These are phyloP conservation scores for Mythimna ferrago DNA, from an alignment of 2,888 invertebrate genomes.

Conservation along the genomic window DNA sequence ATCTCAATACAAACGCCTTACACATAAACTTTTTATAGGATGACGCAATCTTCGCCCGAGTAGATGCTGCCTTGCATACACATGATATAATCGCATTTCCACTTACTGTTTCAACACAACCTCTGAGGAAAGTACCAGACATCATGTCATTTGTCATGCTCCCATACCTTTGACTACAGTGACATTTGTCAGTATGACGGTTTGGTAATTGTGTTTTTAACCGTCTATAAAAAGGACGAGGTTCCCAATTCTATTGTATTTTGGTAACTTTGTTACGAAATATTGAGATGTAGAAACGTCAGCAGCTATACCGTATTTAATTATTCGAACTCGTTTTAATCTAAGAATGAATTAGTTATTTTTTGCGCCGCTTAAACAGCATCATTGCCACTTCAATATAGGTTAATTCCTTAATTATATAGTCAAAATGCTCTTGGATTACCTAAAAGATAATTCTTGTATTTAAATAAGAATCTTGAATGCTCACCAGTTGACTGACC, in stretches of 20 bases:
- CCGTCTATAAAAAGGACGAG: no score
- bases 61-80: constrained; percentile 1
- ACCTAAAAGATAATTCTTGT: constrained; percentile 12
- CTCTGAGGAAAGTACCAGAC: background rate
- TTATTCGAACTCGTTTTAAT: background rate
- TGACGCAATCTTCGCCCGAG: constrained; percentile 19
- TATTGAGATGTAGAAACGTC: background rate
- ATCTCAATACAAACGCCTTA: constrained; percentile 13
- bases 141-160: background rate
- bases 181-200: background rate
- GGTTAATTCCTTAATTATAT: constrained; percentile 36
- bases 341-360: constrained; percentile 14
- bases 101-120: constrained; percentile 28
- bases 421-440: constrained; percentile 29
- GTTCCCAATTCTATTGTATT: no score
- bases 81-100: constrained; percentile 40
- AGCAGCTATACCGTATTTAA: background rate
- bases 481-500: constrained; percentile 11
- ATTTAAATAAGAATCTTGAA: constrained; percentile 20
- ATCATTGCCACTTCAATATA: constrained; percentile 30
- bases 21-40: background rate
- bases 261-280: no score
- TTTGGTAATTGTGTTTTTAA: no score
- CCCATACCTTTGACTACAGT: constrained; percentile 10
- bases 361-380: background rate